Evolutionary conservation across 2,888 invertebrate genomes (phyloP), one percentile per base, ranked within the genome.

Genomic region (Mesochorus sp.): DNA sequence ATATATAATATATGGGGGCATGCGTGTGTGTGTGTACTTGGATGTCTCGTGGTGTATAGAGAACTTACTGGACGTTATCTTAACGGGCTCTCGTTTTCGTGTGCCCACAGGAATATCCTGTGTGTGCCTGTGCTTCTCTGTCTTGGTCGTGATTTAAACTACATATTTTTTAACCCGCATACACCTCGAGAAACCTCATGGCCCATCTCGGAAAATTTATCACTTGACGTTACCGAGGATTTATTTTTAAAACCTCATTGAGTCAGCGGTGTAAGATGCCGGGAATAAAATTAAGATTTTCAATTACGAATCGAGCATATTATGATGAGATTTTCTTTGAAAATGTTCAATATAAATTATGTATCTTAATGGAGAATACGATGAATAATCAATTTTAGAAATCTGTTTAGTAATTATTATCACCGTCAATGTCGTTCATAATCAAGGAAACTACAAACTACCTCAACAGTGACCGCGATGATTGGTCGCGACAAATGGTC

Each of bases 81-180:
- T 76, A 76, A 76, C 76, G 71, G 76, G 59, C 66, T 67, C 71
- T 72, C 76, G 76, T 76, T 72, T 76, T 76, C 76, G 71, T 62
- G 66, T 67, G 71, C 66, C 66, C 66, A 31, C 67, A 47, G 37
- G 66, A 71, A 66, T 76, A 76, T 71, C 44, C 61, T 26, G n/a
- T 17, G 37, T 44, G 49, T 64, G 77, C 76, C 76, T 73, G 75
- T 72, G 59, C 53, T 59, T 49, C 21, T 57, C n/a, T 26, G 72
- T 64, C 14, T 34, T n/a, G 47, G 57, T 8, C 49, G 62, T 44
- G 74, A 74, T 64, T 68, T 70, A 66, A 75, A 31, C 68, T 62
- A 47, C 49, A 67, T 64, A 67, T 64, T 62, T 34, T 76, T 55
- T 6, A 76, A 57, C 66, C 42, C 55, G 62, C 66, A 66, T 66